A percentile compares a stretch with the other conserved stretches of the same genome.
Conservation (phyloP, 2,113 vertebrate genomes). For the Myrmecobius fasciatus region DNA sequence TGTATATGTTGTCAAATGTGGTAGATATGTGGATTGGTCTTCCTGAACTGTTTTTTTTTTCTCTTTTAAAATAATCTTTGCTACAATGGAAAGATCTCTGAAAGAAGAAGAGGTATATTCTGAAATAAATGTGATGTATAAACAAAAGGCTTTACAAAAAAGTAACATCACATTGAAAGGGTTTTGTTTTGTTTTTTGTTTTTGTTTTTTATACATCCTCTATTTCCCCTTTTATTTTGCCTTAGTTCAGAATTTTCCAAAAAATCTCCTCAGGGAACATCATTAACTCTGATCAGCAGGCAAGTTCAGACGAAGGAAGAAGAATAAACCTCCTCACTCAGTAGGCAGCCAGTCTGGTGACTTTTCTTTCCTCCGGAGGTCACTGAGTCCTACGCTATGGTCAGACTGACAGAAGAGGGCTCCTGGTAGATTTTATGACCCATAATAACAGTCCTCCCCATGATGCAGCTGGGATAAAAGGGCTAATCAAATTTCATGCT, state of each 20-base stretch:
- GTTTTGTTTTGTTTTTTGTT: too few relatives aligned
- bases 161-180: neutral
- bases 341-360: neutral
- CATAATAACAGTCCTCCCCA: constrained; percentile 54
- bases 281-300: constrained; percentile 1
- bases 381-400: constrained; percentile 44
- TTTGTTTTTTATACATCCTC: neutral
- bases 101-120: neutral
- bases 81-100: neutral
- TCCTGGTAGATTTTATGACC: constrained; percentile 63
- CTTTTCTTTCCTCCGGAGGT: constrained; percentile 37
- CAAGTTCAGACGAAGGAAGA: constrained; percentile 36
- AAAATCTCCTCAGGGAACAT: neutral
- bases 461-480: constrained; percentile 68
- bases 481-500: constrained; percentile 79
- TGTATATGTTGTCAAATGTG: neutral
- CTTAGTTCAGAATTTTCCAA: neutral
- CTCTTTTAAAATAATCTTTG: neutral
- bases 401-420: constrained; percentile 58
- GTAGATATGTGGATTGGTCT: neutral
- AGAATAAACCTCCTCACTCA: constrained; percentile 9
- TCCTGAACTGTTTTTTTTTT: neutral
- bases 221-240: neutral
- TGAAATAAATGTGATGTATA: neutral
- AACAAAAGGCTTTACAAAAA: neutral